Evolutionary conservation across 2,797 vertebrate genomes (phyloP).

Genomic region (Hippopotamyrus pictus): DNA sequence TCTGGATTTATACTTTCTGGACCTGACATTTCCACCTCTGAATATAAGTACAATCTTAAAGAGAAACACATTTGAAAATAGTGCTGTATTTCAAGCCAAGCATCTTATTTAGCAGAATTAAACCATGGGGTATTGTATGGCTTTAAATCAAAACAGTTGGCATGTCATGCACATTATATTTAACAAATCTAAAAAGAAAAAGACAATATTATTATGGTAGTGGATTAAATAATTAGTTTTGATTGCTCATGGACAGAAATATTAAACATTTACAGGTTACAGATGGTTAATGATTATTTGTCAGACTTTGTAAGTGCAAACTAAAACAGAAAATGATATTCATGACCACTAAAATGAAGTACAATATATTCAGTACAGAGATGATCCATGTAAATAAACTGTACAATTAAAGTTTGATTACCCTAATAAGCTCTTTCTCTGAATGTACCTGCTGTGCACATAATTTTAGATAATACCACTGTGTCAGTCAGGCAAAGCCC

Average conservation of each 20-base stretch:
- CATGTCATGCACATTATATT: background rate
- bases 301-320: background rate
- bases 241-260: background rate
- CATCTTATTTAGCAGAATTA: background rate
- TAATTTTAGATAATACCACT: background rate
- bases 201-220: background rate
- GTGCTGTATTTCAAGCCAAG: background rate
- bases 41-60: background rate
- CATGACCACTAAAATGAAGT: background rate
- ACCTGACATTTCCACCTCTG: no score
- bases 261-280: background rate
- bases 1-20: no score
- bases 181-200: background rate
- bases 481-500: slow-evolving; percentile 8
- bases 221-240: background rate
- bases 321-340: background rate
- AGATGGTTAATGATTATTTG: slow-evolving; percentile 5
- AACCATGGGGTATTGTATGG: background rate
- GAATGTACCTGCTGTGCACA: slow-evolving; percentile 11
- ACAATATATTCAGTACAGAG: background rate
- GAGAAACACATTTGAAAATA: background rate
- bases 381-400: background rate
- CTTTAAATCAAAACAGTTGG: background rate
- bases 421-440: background rate
- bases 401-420: slow-evolving; percentile 11